Evolutionary conservation across 2,888 invertebrate genomes (phyloP), one percentile per base, ranked within the genome.

Genomic region (Agonopterix heracliana): DNA sequence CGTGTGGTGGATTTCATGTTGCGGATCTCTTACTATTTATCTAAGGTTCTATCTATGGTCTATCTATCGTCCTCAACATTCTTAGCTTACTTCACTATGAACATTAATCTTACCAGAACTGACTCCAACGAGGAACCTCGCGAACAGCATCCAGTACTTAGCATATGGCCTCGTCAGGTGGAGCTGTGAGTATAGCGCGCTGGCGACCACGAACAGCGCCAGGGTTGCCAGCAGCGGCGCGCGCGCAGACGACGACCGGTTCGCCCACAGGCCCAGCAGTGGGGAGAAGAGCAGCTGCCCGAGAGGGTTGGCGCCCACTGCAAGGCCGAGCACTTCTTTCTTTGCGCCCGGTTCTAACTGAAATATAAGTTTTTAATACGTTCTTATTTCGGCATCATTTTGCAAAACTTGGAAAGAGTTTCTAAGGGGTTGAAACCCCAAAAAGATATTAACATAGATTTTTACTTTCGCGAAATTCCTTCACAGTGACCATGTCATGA

Each of bases 221-320:
- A 96, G 82, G 14, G 95, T 93, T 52, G 91, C 73, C 44, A 95
- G 83, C 46, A 96, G 79, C 0, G 96, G 96, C 49, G 92, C 70
- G 51, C 95, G 91, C 59, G 94, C 93, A 1, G 92, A 90, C 46
- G 92, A 92, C 26, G 93, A 80, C 69, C 91, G 92, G 77, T 96
- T 96, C 46, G 94, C 93, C 95, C 96, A 95, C 91, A 93, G 93
- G 41, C 96, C 96, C 57, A 95, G 90, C 56, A 96, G 76, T 2
- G 96, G 96, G 13, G 96, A 96, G 74, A 95, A 95, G 52, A 96
- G 70, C 92, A 96, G 93, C 89, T 96, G 96, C 0, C 94, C 96
- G 53, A 96, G 89, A 10, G 96, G 96, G 87, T 96, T 95, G 26
- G 95, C 95, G 36, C 95, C 96, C 46, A 96, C 95, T 46, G 95